Evolutionary conservation across 2,113 vertebrate genomes (phyloP), one percentile per base, ranked within the genome.

Genomic region (Pristiophorus japonicus): DNA sequence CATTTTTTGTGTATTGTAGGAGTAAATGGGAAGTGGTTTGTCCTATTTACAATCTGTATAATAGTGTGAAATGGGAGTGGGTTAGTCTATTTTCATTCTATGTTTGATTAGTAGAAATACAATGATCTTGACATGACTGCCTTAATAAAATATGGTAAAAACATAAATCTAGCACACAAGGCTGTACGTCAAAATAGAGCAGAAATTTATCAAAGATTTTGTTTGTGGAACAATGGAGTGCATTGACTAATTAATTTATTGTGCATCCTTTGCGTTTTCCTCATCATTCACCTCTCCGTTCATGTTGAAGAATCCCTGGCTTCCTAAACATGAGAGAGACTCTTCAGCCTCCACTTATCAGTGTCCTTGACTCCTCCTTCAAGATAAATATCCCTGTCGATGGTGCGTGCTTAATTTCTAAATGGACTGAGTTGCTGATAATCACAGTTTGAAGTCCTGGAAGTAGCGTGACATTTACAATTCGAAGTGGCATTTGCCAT

Each of bases 361-460:
- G 45, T 73, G 65, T 67, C 93, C 93, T 94, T 92, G 88, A 42
- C 55, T 63, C 59, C 59, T 63, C 51, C 87, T 59, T 92, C 59
- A 38, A 92, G 34, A 92, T 42, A 63, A 92, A 63, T 92, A 42
- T 92, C 93, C 45, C 66, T 70, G 65, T 51, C 11, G 27, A 27
- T 94, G 42, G 22, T 51, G 93, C 42, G 45, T 94, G 93, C 45
- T 70, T 94, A 94, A 94, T 94, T 73, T 94, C 38, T 70, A 94
- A 94, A 94, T 70, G 93, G 66, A 67, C 66, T 67, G 22, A 14
- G 66, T 67, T 67, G 66, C 93, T 70, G 27, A 73, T 70, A 47
- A 63, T 70, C 65, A 73, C 42, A 51, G 93, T 6, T 27, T 34
- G 93, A 22, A 30, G 66, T 51, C 65, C 27, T 45, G 92, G 92